Base-by-base conservation (phyloP, 1,140 invertebrate genomes). In the Scaptomyza pallida region DNA sequence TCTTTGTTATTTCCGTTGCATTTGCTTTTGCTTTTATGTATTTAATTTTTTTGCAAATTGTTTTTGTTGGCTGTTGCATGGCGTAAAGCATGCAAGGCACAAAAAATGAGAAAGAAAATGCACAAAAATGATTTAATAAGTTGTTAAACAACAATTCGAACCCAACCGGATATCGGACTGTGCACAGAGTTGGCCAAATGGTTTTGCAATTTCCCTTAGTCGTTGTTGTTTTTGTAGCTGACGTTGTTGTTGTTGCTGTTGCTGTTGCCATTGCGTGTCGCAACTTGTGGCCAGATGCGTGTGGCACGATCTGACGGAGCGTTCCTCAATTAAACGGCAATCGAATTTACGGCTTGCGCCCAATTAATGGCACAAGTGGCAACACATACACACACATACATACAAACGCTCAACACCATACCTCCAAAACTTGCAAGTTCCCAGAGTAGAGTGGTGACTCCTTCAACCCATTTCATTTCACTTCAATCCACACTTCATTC, bases 111-210 rank as follows among this genome's bases (percentile, higher is more conserved):
- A 37, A 37, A 57, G 5, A 69, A 60, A 55, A 21, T 56, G 50
- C 57, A 55, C 40, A 72, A 72, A 72, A 68, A 59, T 74, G 72
- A 74, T 74, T 74, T 74, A 71, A 74, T 74, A 74, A 71, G 72
- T 74, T 74, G 72, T 43, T 47, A 12, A 55, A 64, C 72, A 70
- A 74, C 67, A 65, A 47, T 5, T 64, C 47, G 52, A 54, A 72
- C 45, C 63, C 40, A 63, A 64, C 72, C 72, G 72, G 72, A 74
- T 74, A 74, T 74, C 67, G 72, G 15, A 57, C 52, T 45, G 50
- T 23, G 40, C 30, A 21, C 50, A 21, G 26, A 69, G 55, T 41
- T 56, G 57, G 51, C 35, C 52, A 45, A 63, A 64, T 64, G 72
- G 67, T 74, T 63, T 69, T 69, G 72, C 72, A 74, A 74, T 71